These are phyloP conservation scores for Cygnus olor DNA, from an alignment of 2,797 vertebrate genomes.

Conservation along the genomic window DNA sequence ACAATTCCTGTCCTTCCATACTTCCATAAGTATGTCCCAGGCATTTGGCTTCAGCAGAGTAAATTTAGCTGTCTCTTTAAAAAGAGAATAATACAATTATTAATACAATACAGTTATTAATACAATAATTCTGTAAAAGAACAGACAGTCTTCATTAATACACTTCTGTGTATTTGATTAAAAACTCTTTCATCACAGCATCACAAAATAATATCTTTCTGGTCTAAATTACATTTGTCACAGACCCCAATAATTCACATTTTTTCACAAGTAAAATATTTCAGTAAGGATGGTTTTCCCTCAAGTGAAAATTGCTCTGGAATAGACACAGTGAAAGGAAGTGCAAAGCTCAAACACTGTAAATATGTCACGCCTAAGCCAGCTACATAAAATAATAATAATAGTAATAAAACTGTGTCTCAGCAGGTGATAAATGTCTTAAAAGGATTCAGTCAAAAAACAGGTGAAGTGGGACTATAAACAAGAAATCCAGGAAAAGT, in stretches of 20 bases:
- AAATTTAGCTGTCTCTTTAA: background rate
- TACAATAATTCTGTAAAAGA: background rate
- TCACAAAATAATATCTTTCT: background rate
- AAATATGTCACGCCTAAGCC: background rate
- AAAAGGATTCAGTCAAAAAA: background rate
- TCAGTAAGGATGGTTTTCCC: background rate
- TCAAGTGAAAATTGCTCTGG: background rate
- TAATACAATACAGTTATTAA: too few species aligned
- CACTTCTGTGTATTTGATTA: background rate
- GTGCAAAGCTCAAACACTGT: background rate
- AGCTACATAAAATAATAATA: background rate
- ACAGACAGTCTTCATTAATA: background rate
- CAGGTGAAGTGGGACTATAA: background rate
- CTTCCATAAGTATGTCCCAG: background rate
- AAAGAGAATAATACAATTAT: background rate
- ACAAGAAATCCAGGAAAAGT: background rate
- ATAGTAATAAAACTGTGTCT: background rate
- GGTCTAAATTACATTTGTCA: background rate
- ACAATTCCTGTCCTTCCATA: background rate
- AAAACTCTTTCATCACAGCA: background rate
- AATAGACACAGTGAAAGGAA: background rate
- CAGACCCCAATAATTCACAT: background rate
- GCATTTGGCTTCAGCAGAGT: background rate
- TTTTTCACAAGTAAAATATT: background rate
- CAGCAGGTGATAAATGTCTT: background rate